A percentile compares a stretch with the other conserved stretches of the same genome.
Evolutionary conservation across 2,113 vertebrate species (phyloP).

Genomic region (Telmatochromis sp.): DNA sequence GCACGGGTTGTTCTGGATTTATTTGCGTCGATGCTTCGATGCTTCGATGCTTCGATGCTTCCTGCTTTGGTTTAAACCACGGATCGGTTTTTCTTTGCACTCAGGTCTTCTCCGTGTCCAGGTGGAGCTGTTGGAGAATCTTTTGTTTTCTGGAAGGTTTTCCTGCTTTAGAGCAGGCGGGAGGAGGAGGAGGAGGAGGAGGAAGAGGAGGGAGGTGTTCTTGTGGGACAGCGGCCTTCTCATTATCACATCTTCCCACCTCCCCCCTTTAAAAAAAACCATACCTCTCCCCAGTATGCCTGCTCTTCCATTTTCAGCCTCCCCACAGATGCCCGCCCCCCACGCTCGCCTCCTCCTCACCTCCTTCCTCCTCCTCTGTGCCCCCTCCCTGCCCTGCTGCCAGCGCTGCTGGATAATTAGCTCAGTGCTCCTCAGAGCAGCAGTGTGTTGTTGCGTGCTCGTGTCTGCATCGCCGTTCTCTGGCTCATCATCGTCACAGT

Average conservation of each 20-base stretch:
- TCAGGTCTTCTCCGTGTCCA: background rate
- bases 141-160: background rate
- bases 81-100: fast-evolving
- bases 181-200: background rate
- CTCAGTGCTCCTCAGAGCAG: background rate
- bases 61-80: background rate
- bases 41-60: no score
- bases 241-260: conserved; percentile 1
- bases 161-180: background rate
- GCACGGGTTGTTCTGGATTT: fast-evolving
- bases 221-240: conserved; percentile 6
- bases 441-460: background rate
- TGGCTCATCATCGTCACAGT: background rate
- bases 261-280: background rate
- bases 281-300: background rate
- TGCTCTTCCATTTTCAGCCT: background rate
- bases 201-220: background rate
- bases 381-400: conserved; percentile 2
- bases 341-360: background rate
- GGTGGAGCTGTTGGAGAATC: background rate
- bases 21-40: fast-evolving
- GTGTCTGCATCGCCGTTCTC: background rate
- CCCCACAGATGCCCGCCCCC: background rate
- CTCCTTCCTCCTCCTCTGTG: background rate
- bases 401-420: conserved; percentile 31